These are phyloP conservation scores for Charadrius vociferus DNA, from an alignment of 2,113 vertebrate species.

Conservation along the genomic window DNA sequence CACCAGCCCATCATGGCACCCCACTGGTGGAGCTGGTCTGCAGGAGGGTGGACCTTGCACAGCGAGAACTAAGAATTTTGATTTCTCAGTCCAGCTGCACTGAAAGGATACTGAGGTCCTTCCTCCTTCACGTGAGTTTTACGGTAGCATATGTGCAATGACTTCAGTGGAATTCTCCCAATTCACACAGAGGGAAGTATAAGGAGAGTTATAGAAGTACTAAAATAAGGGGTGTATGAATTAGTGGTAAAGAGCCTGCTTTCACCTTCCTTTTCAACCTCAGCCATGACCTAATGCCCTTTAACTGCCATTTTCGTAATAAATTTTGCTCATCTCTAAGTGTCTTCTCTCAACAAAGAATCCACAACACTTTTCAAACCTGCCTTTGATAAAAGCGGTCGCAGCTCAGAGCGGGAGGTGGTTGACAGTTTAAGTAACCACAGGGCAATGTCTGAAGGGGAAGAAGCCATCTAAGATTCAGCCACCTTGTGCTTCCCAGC, in stretches of 20 bases:
- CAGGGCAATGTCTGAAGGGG: fast-evolving
- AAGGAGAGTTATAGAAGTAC: neutral
- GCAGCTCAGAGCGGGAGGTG: neutral
- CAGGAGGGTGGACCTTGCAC: neutral
- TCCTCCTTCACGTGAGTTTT: neutral
- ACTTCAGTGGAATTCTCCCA: neutral
- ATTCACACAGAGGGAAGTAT: neutral
- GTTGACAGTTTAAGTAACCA: too few relatives aligned
- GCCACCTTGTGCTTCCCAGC: neutral
- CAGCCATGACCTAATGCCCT: neutral
- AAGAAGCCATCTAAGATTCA: neutral
- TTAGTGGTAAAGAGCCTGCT: neutral
- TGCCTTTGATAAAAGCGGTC: neutral
- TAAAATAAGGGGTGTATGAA: neutral
- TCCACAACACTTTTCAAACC: neutral
- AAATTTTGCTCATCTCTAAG: neutral
- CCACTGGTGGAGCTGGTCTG: neutral
- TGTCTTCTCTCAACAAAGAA: neutral
- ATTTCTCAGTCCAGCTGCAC: neutral
- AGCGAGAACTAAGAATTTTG: neutral
- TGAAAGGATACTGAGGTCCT: neutral
- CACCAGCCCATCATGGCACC: neutral
- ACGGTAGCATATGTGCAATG: fast-evolving
- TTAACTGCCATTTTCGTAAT: neutral
- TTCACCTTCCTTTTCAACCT: neutral